Conservation (phyloP, 1,140 invertebrate genomes). For the Aphaenogaster ashmeadi region DNA sequence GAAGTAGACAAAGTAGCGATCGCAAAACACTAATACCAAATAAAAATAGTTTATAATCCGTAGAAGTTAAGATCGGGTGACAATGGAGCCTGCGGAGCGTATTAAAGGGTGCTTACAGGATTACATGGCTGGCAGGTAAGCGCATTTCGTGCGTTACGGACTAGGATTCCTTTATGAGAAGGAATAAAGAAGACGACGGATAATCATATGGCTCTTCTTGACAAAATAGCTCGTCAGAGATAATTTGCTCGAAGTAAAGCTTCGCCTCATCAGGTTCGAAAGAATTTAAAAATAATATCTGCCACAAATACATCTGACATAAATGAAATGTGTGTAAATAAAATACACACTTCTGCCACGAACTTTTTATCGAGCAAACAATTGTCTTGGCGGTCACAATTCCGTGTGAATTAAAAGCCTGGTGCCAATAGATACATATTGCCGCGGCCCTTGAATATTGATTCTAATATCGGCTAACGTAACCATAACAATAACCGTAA, state of each 20-base stretch:
- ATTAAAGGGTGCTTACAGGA: constrained; percentile 85
- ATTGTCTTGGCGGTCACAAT: constrained; percentile 17
- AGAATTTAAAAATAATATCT: constrained; percentile 9
- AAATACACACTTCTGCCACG: background rate
- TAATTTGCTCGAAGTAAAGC: background rate
- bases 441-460: constrained; percentile 37
- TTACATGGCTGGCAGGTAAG: constrained; percentile 82
- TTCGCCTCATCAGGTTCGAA: background rate
- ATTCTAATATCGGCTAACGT: constrained; percentile 55
- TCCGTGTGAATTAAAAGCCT: constrained; percentile 34
- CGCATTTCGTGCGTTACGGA: constrained; percentile 72
- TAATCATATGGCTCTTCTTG: constrained; percentile 43
- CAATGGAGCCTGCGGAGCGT: constrained; percentile 83
- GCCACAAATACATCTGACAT: background rate
- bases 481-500: constrained; percentile 67
- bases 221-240: constrained; percentile 8
- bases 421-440: constrained; percentile 33
- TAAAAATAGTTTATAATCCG: constrained; percentile 85
- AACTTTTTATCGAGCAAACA: background rate
- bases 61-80: constrained; percentile 84
- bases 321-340: constrained; percentile 4
- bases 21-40: constrained; percentile 80
- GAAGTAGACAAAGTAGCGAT: constrained; percentile 69
- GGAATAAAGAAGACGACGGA: constrained; percentile 47
- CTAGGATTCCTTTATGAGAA: constrained; percentile 24